Evolutionary conservation across 2,113 vertebrate genomes (phyloP), one percentile per base, ranked within the genome.

Genomic region (Indicator indicator): DNA sequence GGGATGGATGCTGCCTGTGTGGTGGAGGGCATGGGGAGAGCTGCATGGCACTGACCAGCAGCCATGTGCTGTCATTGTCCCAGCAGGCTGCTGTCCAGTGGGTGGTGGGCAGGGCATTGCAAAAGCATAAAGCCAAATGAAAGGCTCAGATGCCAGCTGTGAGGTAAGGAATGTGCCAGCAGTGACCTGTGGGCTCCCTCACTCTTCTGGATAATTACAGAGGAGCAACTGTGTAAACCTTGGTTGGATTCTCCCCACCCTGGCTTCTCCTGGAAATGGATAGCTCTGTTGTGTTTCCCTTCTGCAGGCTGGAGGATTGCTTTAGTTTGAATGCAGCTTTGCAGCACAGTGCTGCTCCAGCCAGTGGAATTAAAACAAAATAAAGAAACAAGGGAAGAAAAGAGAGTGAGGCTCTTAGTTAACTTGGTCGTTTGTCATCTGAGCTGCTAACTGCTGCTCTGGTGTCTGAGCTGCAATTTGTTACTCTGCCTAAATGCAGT

Each of bases 171-270:
- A 94, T 89, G 91, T 88, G 94, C 75, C 82, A 64, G 15, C 63
- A 70, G 88, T 95, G 95, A 94, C 94, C 90, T 32, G 6, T 26
- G 76, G 91, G 90, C 91, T 85, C 86, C 81, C 50, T 78, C 76
- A 83, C 90, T 91, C 83, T 89, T 76, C 88, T 92, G 91, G 91
- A 87, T 96, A 97, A 96, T 97, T 97, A 93, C 73, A 74, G 88
- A 92, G 94, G 92, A 97, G 95, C 96, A 95, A 93, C 86, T 88
- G 81, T 67, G 86, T 96, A 92, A 95, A 96, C 96, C 94, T 88
- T 88, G 15, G 67, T 36, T 72, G 91, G 78, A 42, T 96, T 95
- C 83, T 94, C 83, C 76, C 83, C 84, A 81, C 80, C 70, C 91
- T 7, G 3, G 90, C 95, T 86, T 72, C 82, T 75, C 8, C 18